phyloP scores from a whole-genome alignment of 2,113 vertebrate genomes.

The Dicentrarchus labrax region DNA sequence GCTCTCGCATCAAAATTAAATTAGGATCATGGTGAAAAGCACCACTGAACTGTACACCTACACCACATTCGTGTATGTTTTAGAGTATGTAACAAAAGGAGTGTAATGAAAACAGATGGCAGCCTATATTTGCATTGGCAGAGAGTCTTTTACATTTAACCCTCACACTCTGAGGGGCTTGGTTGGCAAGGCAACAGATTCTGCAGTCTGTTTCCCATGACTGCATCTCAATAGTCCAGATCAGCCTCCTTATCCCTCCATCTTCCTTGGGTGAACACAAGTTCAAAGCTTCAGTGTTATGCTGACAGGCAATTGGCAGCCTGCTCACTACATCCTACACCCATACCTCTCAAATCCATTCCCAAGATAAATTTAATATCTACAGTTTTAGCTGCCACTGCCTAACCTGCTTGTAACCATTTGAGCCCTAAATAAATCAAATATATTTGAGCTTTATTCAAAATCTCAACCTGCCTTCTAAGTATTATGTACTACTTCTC shows the following conservation, averaged over 20 bases:
- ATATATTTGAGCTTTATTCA: not conserved
- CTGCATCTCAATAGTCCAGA: slow-evolving; percentile 76
- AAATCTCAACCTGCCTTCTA: not conserved
- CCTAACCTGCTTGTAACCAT: not conserved
- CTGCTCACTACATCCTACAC: slow-evolving; percentile 8
- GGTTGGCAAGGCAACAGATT: slow-evolving; percentile 84
- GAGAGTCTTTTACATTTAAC: slow-evolving; percentile 77
- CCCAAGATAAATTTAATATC: slow-evolving; percentile 11
- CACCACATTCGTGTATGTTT: slow-evolving; percentile 34
- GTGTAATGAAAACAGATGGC: slow-evolving; percentile 78
- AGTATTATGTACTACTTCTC: not conserved
- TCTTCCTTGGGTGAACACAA: slow-evolving; percentile 50
- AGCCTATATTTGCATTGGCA: slow-evolving; percentile 80
- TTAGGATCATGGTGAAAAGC: not conserved
- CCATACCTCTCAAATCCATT: slow-evolving; percentile 32
- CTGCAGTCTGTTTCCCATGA: slow-evolving; percentile 76
- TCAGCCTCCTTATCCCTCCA: slow-evolving; percentile 62
- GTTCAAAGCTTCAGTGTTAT: slow-evolving; percentile 28
- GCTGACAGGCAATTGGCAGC: slow-evolving; percentile 50
- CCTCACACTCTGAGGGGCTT: slow-evolving; percentile 72
- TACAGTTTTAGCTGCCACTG: not conserved
- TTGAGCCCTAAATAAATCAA: slow-evolving; percentile 21
- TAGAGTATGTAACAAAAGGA: slow-evolving; percentile 60
- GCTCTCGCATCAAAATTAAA: slow-evolving; percentile 17
- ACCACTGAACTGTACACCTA: slow-evolving; percentile 35